These are phyloP conservation scores for Streptopelia turtur DNA, from an alignment of 2,797 vertebrate species.

Conservation along the genomic window DNA sequence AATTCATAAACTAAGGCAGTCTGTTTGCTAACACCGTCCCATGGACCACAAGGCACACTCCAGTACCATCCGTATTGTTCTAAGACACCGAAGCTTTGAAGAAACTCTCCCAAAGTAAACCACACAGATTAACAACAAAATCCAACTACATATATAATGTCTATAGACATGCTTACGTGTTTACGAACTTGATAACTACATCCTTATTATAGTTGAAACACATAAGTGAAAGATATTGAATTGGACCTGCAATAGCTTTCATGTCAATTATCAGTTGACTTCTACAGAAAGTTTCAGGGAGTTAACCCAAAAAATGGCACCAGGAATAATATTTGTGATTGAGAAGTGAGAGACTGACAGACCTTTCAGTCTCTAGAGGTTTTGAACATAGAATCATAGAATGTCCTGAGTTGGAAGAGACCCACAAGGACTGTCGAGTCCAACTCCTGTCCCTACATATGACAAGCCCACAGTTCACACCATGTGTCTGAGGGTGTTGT, in stretches of 20 bases:
- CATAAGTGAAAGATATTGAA: not conserved
- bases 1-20: too few relatives aligned
- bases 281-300: not conserved
- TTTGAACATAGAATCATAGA: not conserved
- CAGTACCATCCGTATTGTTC: not conserved
- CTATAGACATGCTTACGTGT: too few relatives aligned
- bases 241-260: not conserved
- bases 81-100: not conserved
- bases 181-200: too few relatives aligned
- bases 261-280: not conserved
- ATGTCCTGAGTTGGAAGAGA: too few relatives aligned
- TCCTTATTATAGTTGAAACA: not conserved
- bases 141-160: not conserved
- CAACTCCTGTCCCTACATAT: too few relatives aligned
- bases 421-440: too few relatives aligned
- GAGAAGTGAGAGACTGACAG: not conserved
- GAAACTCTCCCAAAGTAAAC: not conserved
- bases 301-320: not conserved
- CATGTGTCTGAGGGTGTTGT: too few relatives aligned
- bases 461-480: too few relatives aligned
- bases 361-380: not conserved
- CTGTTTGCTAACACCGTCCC: not conserved
- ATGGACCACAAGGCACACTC: not conserved
- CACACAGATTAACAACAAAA: not conserved
- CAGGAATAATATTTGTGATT: not conserved